Percentiles rank a stretch among this genome's conserved stretches.
phyloP scores from a whole-genome alignment of 2,888 invertebrate species.

The Pseudococcus longispinus region DNA sequence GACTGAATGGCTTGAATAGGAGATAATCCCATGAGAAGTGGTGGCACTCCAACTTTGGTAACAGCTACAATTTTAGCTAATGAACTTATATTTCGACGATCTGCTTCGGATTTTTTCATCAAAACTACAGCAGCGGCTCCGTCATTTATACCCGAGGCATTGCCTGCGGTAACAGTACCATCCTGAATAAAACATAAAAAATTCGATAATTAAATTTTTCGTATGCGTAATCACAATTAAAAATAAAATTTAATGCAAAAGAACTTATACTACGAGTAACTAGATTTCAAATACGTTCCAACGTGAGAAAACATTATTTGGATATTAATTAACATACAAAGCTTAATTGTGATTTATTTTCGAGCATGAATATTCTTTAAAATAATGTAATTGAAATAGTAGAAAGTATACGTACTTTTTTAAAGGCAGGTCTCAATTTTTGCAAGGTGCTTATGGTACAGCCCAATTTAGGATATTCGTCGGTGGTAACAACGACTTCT shows the following conservation, averaged over 20 bases:
- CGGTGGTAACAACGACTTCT: conserved; percentile 66
- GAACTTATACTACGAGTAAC: background rate
- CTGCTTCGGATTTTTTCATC: conserved; percentile 70
- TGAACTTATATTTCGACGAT: conserved; percentile 68
- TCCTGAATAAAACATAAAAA: conserved; percentile 62
- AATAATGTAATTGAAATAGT: background rate
- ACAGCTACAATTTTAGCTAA: conserved; percentile 79
- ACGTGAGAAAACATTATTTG: conserved; percentile 22
- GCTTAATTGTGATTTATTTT: background rate
- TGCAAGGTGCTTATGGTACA: conserved; percentile 69
- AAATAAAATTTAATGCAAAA: background rate
- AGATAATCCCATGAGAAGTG: conserved; percentile 79
- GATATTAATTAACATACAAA: background rate
- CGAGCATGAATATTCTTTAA: background rate
- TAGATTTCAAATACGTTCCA: background rate
- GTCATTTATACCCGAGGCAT: conserved; percentile 84
- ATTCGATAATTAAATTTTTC: conserved; percentile 29
- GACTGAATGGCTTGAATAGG: conserved; percentile 75
- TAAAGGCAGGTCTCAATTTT: conserved; percentile 72
- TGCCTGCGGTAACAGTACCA: conserved; percentile 79
- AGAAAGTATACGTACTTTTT: conserved; percentile 66
- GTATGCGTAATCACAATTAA: background rate
- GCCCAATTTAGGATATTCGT: conserved; percentile 75
- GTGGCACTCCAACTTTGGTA: conserved; percentile 80
- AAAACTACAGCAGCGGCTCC: conserved; percentile 87